Percentiles rank a stretch among this genome's conserved stretches.
These are phyloP conservation scores for Forbesichthys agassizii DNA, from an alignment of 2,113 vertebrate species.

Conservation along the genomic window DNA sequence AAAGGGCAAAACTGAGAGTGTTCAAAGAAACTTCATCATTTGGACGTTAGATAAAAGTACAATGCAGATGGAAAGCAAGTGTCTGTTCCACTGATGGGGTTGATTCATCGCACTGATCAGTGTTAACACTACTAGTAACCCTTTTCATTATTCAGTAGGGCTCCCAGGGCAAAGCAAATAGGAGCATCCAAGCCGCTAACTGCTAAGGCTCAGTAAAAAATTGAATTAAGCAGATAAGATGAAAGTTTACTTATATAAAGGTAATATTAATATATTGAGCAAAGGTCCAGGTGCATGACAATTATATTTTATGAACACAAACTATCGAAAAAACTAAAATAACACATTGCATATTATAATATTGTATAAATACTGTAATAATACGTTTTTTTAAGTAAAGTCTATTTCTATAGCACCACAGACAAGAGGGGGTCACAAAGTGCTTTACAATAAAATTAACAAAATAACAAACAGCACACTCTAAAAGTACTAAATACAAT, in stretches of 20 bases:
- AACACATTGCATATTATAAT: not conserved
- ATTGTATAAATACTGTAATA: too few relatives aligned
- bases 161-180: slow-evolving; percentile 29
- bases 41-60: not conserved
- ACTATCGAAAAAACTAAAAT: not conserved
- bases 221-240: too few relatives aligned
- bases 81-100: slow-evolving; percentile 20
- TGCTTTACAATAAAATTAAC: too few relatives aligned
- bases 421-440: too few relatives aligned
- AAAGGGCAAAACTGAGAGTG: not conserved
- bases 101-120: slow-evolving; percentile 43
- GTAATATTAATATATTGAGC: not conserved
- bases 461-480: too few relatives aligned
- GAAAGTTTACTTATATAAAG: not conserved
- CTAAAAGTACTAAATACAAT: too few relatives aligned
- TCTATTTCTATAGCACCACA: too few relatives aligned
- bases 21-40: not conserved
- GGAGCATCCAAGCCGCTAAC: slow-evolving; percentile 20
- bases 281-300: too few relatives aligned
- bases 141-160: slow-evolving; percentile 46
- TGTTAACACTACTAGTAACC: slow-evolving; percentile 32
- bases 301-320: not conserved
- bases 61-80: not conserved
- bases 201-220: slow-evolving; percentile 5
- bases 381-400: too few relatives aligned